phyloP scores from a whole-genome alignment of 2,113 vertebrate genomes.

The Hemiprocne comata region DNA sequence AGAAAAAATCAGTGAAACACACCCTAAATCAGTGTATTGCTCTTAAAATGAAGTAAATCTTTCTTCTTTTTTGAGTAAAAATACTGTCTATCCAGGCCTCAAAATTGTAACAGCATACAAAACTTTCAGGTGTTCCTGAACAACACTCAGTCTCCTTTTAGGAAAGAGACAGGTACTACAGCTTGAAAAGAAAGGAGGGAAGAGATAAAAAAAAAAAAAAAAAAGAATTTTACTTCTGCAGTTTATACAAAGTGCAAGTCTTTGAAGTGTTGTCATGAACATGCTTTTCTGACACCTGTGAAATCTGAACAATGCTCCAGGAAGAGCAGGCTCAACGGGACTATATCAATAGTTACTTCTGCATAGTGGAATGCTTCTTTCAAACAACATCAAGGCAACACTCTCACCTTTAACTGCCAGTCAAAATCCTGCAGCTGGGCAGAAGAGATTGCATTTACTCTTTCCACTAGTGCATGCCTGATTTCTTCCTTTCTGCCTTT shows the following conservation, averaged over 20 bases:
- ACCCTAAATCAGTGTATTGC: neutral
- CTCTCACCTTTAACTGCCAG: conserved; percentile 93
- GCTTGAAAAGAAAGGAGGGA: neutral
- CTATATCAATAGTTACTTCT: neutral
- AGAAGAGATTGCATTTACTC: conserved; percentile 85
- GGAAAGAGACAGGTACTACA: neutral
- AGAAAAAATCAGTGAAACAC: neutral
- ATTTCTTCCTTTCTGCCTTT: conserved; percentile 87
- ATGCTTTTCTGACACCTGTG: neutral
- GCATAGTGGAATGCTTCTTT: neutral
- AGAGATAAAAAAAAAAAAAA: accelerated
- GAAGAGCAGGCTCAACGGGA: neutral
- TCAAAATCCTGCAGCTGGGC: conserved; percentile 92
- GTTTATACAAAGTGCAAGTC: neutral
- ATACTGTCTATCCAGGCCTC: neutral
- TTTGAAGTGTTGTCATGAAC: neutral
- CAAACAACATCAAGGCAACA: neutral
- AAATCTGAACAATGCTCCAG: neutral
- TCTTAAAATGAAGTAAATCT: neutral
- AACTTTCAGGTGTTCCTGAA: neutral
- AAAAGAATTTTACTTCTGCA: neutral
- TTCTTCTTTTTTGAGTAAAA: neutral
- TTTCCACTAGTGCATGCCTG: conserved; percentile 79
- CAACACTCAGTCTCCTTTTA: accelerated
- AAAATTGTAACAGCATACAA: neutral